Percentiles rank a stretch among this genome's conserved stretches.
Evolutionary conservation across 1,140 invertebrate genomes (phyloP).

Genomic region (Spodoptera litura): DNA sequence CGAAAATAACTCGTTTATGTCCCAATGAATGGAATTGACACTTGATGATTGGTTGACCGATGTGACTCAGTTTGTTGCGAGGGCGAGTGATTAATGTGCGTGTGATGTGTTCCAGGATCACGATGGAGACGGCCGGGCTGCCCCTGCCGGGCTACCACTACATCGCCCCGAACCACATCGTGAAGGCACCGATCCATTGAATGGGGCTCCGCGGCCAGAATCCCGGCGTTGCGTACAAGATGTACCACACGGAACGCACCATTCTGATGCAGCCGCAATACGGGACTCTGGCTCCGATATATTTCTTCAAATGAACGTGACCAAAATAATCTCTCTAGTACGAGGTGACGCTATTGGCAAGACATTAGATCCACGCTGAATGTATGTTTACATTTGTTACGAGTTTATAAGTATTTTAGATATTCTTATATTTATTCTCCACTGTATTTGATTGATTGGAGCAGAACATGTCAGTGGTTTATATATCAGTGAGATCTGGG

Average conservation of each 20-base stretch:
- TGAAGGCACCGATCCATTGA: conserved; percentile 96
- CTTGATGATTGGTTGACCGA: conserved; percentile 2
- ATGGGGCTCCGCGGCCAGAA: conserved; percentile 76
- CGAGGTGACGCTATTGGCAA: conserved; percentile 71
- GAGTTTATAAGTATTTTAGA: conserved; percentile 87
- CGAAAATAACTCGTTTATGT: conserved; percentile 27
- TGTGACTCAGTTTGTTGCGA: conserved; percentile 65
- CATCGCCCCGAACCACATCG: conserved; percentile 96
- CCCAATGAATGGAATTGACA: conserved; percentile 36
- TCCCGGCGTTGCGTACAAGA: conserved; percentile 63
- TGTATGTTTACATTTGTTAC: conserved; percentile 86
- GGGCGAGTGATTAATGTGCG: background rate
- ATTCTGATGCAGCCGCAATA: conserved; percentile 65
- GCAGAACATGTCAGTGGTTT: conserved; percentile 63
- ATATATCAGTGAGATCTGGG: conserved; percentile 47
- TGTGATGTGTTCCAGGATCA: conserved; percentile 90
- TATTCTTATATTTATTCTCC: conserved; percentile 87
- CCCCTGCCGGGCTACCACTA: conserved; percentile 96
- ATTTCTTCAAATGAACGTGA: conserved; percentile 76
- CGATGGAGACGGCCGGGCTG: conserved; percentile 95
- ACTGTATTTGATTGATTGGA: conserved; percentile 76
- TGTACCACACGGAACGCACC: conserved; percentile 62
- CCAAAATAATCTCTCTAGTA: conserved; percentile 64
- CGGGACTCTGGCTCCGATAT: conserved; percentile 75
- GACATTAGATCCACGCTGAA: conserved; percentile 70